Base-by-base conservation (phyloP, 2,113 vertebrate genomes). In the Plecotus auritus region DNA sequence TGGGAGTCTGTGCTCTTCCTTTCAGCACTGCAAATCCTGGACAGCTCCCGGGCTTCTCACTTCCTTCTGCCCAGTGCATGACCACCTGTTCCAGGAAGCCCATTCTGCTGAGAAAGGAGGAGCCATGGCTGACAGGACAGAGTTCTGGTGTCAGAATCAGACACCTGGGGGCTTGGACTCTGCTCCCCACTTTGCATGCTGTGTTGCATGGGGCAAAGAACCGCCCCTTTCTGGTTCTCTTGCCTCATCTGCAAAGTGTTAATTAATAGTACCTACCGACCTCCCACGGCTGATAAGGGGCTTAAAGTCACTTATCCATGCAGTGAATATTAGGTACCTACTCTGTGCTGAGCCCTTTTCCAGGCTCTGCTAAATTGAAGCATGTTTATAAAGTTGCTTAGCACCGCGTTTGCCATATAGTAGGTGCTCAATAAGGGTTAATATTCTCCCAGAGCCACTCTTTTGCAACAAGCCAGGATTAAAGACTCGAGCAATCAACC, bases 21-120 rank as follows among this genome's bases (percentile, higher is more conserved):
- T 83, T 93, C 90, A 91, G 96, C 80, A 85, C 85, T 32, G 1
- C 8, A 2, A 23, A 4, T 9, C 4, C 5, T 6, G 82, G 85
- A 95, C 90, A 95, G 96, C 77, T 96, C 94, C 64, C 0, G 0
- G 47, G 45, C 37, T 0, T 26, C 45, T 54, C 16, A 0, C 23
- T 30, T 26, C n/a, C 32, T 26, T 11, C 26, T 0, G 0, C 9
- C n/a, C 23, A 9, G 0, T 18, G 32, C 12, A 0, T 0, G 17
- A 28, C 20, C n/a, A 12, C 1, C 3, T 13, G 37, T 32, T 73
- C 72, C 3, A 1, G 32, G 18, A 61, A 70, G 40, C n/a, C 23
- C 13, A 0, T 20, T 18, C 76, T 32, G 61, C 69, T 51, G 56
- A 77, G 69, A 45, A 40, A 1, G 51, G 47, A 42, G 28, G 85